Conservation (phyloP, 2,888 invertebrate species). For the Isotomurus palustris region DNA sequence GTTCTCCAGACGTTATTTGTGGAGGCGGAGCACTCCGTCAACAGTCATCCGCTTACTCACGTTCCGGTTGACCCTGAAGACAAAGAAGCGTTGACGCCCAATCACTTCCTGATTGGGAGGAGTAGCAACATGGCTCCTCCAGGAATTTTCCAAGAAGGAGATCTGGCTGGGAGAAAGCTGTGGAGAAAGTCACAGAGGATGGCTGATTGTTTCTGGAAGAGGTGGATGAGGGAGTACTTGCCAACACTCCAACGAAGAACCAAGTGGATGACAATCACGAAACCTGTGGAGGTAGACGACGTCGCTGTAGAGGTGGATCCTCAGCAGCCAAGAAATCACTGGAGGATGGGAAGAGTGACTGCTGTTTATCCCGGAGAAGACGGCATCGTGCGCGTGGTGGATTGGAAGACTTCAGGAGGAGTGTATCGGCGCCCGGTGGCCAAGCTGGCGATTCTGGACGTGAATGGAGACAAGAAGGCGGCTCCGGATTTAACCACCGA, state of each 20-base stretch:
- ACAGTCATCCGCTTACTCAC: constrained; percentile 23
- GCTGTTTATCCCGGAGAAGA: background rate
- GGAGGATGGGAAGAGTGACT: constrained; percentile 9
- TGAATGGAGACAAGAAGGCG: too few relatives aligned
- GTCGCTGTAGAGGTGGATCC: constrained; percentile 13
- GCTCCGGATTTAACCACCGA: too few relatives aligned
- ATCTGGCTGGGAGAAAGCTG: constrained; percentile 6
- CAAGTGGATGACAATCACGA: constrained; percentile 23
- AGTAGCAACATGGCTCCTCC: background rate
- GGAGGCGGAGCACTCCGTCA: constrained; percentile 18
- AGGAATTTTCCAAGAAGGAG: constrained; percentile 10
- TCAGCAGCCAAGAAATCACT: constrained; percentile 1
- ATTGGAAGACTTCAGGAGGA: background rate
- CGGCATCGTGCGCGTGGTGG: background rate
- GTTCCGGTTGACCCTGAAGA: constrained; percentile 22
- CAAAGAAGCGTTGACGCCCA: constrained; percentile 18
- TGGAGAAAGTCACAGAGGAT: constrained; percentile 31
- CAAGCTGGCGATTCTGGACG: background rate
- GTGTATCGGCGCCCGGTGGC: background rate
- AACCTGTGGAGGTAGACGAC: constrained; percentile 18
- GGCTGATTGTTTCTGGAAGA: constrained; percentile 34
- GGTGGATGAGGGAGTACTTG: constrained; percentile 38
- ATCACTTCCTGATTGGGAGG: constrained; percentile 21
- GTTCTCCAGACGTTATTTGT: constrained; percentile 23
- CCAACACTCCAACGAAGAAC: constrained; percentile 25